Evolutionary conservation across 2,113 vertebrate genomes (phyloP), one percentile per base, ranked within the genome.

Genomic region (Phaethon lepturus): DNA sequence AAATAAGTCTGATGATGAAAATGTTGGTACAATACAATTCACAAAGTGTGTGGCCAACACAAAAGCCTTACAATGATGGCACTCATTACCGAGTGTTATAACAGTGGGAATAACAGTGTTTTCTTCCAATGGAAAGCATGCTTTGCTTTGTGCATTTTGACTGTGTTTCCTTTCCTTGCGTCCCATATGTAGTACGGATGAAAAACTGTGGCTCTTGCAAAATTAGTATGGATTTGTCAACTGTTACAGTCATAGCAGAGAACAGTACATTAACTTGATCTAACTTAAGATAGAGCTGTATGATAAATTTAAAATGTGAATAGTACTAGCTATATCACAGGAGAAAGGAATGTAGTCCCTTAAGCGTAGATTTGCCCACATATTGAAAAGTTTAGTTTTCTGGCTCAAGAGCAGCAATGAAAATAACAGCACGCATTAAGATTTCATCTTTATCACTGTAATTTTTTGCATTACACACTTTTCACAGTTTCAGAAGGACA

Each of bases 201-300:
- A 44, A 66, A 95, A 84, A 89, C 13, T 8, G 4, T 25, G 17
- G 49, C 13, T 82, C 84, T 75, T 87, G 63, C 38, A 82, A 95
- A 94, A 91, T 60, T 25, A 78, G 17, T 10, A 75, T 6, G 7
- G 25, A 86, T 89, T 93, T 95, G 35, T 93, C 80, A 94, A 45
- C 76, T 75, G 17, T 35, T 58, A 56, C 50, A 80, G n/a, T 9
- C 33, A 81, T 14, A 81, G 58, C 35, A 33, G 52, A 95, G 52
- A 92, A 81, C 38, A 88, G 28, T 28, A 80, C 44, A 49, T 68
- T 64, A 72, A 63, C 12, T 18, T 69, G 42, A 91, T 82, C 31
- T 76, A 68, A 78, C 68, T 85, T 60, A 81, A 92, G 38, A 67
- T 8, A 86, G 40, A 81, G 33, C 24, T 84, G 31, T 29, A 76